These are phyloP conservation scores for Idaea biselata DNA, from an alignment of 2,888 invertebrate genomes.

Conservation along the genomic window DNA sequence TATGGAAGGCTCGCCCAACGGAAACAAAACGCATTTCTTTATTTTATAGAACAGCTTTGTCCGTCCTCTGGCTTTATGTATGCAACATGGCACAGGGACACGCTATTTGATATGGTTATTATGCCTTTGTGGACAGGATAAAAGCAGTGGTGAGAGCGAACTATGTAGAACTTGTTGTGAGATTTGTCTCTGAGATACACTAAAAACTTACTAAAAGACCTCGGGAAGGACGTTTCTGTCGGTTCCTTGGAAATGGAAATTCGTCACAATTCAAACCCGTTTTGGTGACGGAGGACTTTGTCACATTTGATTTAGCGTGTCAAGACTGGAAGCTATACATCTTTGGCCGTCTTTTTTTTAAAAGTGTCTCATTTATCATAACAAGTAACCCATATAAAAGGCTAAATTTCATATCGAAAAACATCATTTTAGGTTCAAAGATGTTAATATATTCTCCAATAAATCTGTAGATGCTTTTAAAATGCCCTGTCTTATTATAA, in stretches of 20 bases:
- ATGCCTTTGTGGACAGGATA: slow-evolving; percentile 74
- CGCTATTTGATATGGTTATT: slow-evolving; percentile 80
- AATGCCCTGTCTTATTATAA: too few relatives aligned
- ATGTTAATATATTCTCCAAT: too few relatives aligned
- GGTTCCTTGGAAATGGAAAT: slow-evolving; percentile 73
- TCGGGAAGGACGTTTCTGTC: slow-evolving; percentile 45
- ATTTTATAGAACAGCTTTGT: slow-evolving; percentile 66
- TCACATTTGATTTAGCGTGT: slow-evolving; percentile 61
- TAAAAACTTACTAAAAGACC: slow-evolving; percentile 62
- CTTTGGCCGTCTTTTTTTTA: slow-evolving; percentile 47
- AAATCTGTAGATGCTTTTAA: too few relatives aligned
- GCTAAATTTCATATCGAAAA: too few relatives aligned
- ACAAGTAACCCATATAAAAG: slow-evolving; percentile 15
- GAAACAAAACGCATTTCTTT: slow-evolving; percentile 76
- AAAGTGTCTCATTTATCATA: slow-evolving; percentile 46
- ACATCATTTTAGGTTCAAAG: too few relatives aligned
- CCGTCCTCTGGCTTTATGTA: slow-evolving; percentile 65
- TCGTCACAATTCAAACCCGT: slow-evolving; percentile 59
- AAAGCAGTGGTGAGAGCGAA: slow-evolving; percentile 62
- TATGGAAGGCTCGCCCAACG: slow-evolving; percentile 61
- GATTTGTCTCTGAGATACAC: slow-evolving; percentile 77
- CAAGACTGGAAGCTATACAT: slow-evolving; percentile 60
- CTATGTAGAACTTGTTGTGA: slow-evolving; percentile 54
- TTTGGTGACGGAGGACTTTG: slow-evolving; percentile 42
- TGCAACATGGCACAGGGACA: slow-evolving; percentile 75